A percentile compares a stretch with the other conserved stretches of the same genome.
Conservation (phyloP, 1,140 invertebrate genomes). For the Druon quercuslanigerum region DNA sequence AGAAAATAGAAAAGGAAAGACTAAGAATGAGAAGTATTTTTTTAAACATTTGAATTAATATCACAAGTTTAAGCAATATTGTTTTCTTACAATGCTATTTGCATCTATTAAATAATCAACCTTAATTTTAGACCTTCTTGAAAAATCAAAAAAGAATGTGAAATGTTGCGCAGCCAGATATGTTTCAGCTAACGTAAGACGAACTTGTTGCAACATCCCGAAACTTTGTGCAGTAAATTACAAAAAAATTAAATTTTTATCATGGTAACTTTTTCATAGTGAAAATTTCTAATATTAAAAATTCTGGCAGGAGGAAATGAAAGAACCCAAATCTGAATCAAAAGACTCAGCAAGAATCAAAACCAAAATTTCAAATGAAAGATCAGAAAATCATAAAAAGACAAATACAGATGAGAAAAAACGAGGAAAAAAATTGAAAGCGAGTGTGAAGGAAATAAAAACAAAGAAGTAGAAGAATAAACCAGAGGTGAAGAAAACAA, state of each 20-base stretch:
- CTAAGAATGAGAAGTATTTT: constrained; percentile 54
- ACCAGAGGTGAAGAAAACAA: no score
- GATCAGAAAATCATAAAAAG: constrained; percentile 32
- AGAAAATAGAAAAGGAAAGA: constrained; percentile 53
- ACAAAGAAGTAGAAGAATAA: no score
- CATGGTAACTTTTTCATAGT: no score
- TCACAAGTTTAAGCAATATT: no score
- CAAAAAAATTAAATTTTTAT: no score
- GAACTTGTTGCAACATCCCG: constrained; percentile 41
- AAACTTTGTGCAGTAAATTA: no score
- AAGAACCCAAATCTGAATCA: background rate
- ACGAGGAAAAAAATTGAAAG: background rate
- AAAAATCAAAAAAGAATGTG: constrained; percentile 43
- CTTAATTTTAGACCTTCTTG: constrained; percentile 43
- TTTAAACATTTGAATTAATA: constrained; percentile 21
- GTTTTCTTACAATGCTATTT: background rate
- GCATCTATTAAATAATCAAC: constrained; percentile 23
- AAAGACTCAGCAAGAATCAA: constrained; percentile 29
- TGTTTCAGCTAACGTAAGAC: constrained; percentile 29
- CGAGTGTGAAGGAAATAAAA: no score
- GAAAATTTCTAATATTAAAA: no score
- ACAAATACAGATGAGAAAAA: constrained; percentile 31
- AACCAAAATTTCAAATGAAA: constrained; percentile 34
- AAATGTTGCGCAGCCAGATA: constrained; percentile 49
- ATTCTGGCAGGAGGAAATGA: no score